phyloP scores from a whole-genome alignment of 2,888 invertebrate genomes.

The Diaprepes abbreviatus region DNA sequence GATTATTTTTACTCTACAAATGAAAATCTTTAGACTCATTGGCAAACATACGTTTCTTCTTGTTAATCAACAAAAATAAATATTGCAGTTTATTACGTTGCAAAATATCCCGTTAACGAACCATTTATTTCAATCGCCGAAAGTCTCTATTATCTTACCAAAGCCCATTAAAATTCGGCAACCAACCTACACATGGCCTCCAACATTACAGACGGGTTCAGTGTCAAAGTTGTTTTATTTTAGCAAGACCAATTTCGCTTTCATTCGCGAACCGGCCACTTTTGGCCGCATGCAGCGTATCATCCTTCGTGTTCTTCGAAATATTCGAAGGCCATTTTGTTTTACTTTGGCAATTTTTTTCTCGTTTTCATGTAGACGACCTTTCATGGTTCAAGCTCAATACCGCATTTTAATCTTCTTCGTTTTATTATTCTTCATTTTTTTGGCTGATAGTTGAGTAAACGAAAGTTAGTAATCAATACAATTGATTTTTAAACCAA shows the following conservation, averaged over 20 bases:
- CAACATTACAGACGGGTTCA: conserved; percentile 24
- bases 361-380: conserved; percentile 48
- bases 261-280: conserved; percentile 41
- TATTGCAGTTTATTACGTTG: too few relatives aligned
- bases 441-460: not conserved
- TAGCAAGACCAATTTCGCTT: conserved; percentile 31
- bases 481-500: conserved; percentile 4
- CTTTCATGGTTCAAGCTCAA: conserved; percentile 50
- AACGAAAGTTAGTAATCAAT: not conserved
- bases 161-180: conserved; percentile 26
- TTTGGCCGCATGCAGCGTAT: conserved; percentile 44
- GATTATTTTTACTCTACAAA: too few relatives aligned
- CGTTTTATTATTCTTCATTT: not conserved
- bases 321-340: conserved; percentile 52
- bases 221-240: conserved; percentile 29
- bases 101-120: too few relatives aligned
- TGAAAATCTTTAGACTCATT: too few relatives aligned
- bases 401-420: conserved; percentile 32
- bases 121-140: not conserved
- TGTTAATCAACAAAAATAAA: too few relatives aligned
- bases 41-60: too few relatives aligned
- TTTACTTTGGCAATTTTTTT: conserved; percentile 42
- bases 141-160: not conserved
- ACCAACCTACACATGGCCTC: conserved; percentile 22
- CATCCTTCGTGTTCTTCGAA: conserved; percentile 48